Conservation (phyloP, 1,140 invertebrate species). For the Arctopsyche grandis region DNA sequence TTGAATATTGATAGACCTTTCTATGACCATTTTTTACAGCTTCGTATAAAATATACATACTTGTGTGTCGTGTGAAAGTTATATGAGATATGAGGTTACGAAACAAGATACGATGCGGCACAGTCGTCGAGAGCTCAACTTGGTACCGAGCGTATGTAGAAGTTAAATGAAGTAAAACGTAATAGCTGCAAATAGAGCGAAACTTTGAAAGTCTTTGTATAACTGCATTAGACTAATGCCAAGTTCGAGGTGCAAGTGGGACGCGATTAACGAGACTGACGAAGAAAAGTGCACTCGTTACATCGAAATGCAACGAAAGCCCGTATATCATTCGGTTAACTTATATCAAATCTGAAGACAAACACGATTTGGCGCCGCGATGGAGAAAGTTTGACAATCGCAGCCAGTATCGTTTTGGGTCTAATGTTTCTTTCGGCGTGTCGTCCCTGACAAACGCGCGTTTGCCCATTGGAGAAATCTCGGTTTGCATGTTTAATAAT, state of each 20-base stretch:
- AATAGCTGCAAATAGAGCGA: slow-evolving; percentile 22
- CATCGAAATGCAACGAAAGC: not conserved
- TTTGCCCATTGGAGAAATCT: slow-evolving; percentile 50
- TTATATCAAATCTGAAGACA: not conserved
- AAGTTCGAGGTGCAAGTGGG: not conserved
- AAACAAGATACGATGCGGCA: too few relatives aligned
- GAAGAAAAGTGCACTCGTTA: not conserved
- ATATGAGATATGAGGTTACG: too few relatives aligned
- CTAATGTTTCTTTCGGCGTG: slow-evolving; percentile 37
- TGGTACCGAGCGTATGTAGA: too few relatives aligned
- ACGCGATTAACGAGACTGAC: not conserved
- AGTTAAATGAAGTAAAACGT: not conserved
- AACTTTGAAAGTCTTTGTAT: slow-evolving; percentile 21
- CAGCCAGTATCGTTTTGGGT: slow-evolving; percentile 20
- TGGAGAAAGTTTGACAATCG: slow-evolving; percentile 12
- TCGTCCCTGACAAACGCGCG: slow-evolving; percentile 12
- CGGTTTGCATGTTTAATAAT: slow-evolving; percentile 54
- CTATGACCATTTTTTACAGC: too few relatives aligned
- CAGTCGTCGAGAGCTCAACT: too few relatives aligned
- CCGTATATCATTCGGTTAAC: not conserved
- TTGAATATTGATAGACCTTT: too few relatives aligned
- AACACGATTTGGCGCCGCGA: not conserved
- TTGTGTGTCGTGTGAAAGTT: too few relatives aligned
- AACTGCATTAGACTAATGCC: slow-evolving; percentile 17
- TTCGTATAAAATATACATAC: too few relatives aligned